Evolutionary conservation across 2,113 vertebrate species (phyloP), one percentile per base, ranked within the genome.

Genomic region (Zapus hudsonius): DNA sequence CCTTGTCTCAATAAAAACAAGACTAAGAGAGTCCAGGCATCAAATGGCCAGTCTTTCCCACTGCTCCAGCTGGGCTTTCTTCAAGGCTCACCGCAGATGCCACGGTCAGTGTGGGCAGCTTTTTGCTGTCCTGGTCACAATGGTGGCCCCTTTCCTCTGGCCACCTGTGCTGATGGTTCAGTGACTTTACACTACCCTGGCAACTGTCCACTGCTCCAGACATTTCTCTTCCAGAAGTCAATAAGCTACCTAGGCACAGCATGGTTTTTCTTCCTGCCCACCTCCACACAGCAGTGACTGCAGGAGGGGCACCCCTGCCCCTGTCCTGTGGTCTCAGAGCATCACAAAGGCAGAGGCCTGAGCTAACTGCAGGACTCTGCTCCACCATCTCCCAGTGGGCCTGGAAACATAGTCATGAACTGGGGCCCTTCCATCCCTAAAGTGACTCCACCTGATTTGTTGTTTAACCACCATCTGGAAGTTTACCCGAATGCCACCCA

Each of bases 91-190:
- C 7, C 2, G 7, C 66, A 31, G 12, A 59, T 0, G 25, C 44
- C 66, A 23, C n/a, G 47, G 19, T 36, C 19, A 70, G 27, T 25
- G n/a, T 22, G 59, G 57, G 47, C 23, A 87, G 38, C 13, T 38
- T 81, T 47, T 75, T 20, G 20, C 5, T 15, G 1, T 0, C 38
- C 42, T 31, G 3, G 12, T 42, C 19, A 27, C 63, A 80, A 22
- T 52, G 12, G n/a, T 1, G 8, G 38, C 27, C 47, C n/a, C 69
- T 84, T 80, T 72, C 8, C 5, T 20, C 44, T 5, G 11, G 52
- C 29, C 0, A 52, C 44, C 57, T 59, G 0, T 0, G 13, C 12
- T 0, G 0, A 42, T 10, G 9, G 57, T 42, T 40, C 7, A 15
- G 31, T 29, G 1, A 70, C 38, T 47, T 29, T 7, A 4, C 11